Percentiles rank a stretch among this genome's conserved stretches.
phyloP scores from a whole-genome alignment of 2,888 invertebrate species.

The Patella pellucida region DNA sequence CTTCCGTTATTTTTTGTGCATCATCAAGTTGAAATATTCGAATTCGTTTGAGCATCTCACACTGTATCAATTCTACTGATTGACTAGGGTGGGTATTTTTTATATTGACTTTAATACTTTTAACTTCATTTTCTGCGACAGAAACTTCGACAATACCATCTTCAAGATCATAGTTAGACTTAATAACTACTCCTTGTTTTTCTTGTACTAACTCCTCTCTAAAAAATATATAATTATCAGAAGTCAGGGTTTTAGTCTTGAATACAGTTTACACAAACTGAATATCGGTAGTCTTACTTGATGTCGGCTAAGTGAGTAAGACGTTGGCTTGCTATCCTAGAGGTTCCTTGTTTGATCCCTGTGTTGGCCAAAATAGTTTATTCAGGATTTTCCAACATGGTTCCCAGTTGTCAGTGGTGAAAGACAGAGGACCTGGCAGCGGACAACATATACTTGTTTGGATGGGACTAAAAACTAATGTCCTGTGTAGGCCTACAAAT shows the following conservation, averaged over 20 bases:
- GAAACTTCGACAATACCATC: slow-evolving; percentile 36
- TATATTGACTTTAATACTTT: slow-evolving; percentile 33
- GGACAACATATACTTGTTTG: no score
- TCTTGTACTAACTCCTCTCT: slow-evolving; percentile 42
- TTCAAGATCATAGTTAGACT: slow-evolving; percentile 23
- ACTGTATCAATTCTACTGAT: slow-evolving; percentile 40
- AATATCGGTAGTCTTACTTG: no score
- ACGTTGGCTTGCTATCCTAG: no score
- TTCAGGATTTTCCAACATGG: no score
- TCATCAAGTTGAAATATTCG: slow-evolving; percentile 50
- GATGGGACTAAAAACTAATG: no score
- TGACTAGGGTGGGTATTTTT: slow-evolving; percentile 32
- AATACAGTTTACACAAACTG: no score
- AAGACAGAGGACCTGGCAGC: no score
- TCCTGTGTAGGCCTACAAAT: no score
- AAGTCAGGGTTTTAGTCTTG: not conserved
- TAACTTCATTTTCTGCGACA: slow-evolving; percentile 31
- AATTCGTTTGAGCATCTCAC: slow-evolving; percentile 52
- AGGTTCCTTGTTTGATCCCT: no score
- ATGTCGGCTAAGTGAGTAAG: no score
- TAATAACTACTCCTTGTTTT: slow-evolving; percentile 37
- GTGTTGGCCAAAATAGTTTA: no score
- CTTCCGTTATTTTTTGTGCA: slow-evolving; percentile 43
- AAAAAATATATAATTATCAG: slow-evolving; percentile 1
- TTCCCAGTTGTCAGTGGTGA: no score